Conservation (phyloP, 2,888 invertebrate species). For the Agonopterix heracliana region DNA sequence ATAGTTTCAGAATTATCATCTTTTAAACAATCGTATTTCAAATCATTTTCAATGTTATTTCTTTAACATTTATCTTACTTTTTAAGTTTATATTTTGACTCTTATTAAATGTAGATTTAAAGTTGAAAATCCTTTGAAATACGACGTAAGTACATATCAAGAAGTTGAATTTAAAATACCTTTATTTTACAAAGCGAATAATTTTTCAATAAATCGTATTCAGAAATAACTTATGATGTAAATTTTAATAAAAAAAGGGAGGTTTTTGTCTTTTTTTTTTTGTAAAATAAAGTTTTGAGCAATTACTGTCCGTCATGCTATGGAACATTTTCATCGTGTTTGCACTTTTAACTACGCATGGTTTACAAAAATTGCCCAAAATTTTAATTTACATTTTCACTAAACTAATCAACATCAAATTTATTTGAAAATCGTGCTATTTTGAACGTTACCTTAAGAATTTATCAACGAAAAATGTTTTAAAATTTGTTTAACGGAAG, state of each 20-base stretch:
- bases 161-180: constrained; percentile 1
- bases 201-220: background rate
- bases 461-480: constrained; percentile 14
- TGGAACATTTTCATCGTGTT: too few species aligned
- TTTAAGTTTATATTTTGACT: constrained; percentile 4
- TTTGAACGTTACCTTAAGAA: too few species aligned
- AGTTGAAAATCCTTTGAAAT: constrained; percentile 29
- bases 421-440: too few species aligned
- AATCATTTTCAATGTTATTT: constrained; percentile 19
- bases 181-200: background rate
- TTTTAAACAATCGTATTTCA: constrained; percentile 10
- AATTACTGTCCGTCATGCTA: too few species aligned
- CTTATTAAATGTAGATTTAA: constrained; percentile 14
- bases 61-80: constrained; percentile 11
- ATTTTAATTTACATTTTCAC: too few species aligned
- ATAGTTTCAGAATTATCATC: background rate
- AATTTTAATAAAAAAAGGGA: too few species aligned
- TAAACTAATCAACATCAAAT: too few species aligned
- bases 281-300: too few species aligned
- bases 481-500: background rate
- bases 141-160: constrained; percentile 50
- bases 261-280: too few species aligned
- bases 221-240: too few species aligned
- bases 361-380: too few species aligned
- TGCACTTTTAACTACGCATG: too few species aligned